Base-by-base conservation (phyloP, 2,113 vertebrate species). In the Lepisosteus osseus region DNA sequence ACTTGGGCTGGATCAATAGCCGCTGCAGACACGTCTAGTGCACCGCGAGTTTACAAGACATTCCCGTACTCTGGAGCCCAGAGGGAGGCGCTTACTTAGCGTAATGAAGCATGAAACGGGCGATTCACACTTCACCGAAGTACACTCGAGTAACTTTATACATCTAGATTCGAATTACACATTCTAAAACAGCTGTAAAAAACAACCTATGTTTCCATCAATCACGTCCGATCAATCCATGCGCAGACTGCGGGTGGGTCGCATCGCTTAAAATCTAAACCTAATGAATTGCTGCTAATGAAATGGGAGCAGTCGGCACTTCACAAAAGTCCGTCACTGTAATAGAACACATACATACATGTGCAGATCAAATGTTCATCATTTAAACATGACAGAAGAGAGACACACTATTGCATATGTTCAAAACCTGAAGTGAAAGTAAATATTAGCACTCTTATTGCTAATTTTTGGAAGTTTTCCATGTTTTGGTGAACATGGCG, bases 91-190 rank as follows among this genome's bases (percentile, higher is more conserved):
- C 65, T 72, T 71, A 56, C 69, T 17, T 57, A 57, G 69, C 63
- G 67, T 78, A 77, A 73, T 72, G 82, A 84, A 74, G 79, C 78
- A 71, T 82, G 77, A 71, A 80, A 51, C 57, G 67, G 14, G 71
- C 71, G 29, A 77, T 79, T 43, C 78, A 54, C 67, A 66, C 68
- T 77, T 67, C 68, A 42, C 72, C 74, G 71, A 70, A 61, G 55
- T 66, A 69, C 62, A 74, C 79, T 80, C 71, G 71, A 67, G 55
- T 76, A 55, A 78, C 71, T 0, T 69, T 70, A 80, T 82, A 77
- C 77, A 73, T 74, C 76, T 78, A 71, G 78, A 64, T 71, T 82
- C 82, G 76, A 79, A 82, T 80, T 85, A 81, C 84, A 72, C 54
- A 76, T 78, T 80, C 84, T 83, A 79, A 73, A 72, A 65, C 56